Conservation (phyloP, 2,888 invertebrate species). For the Polyploca ridens region DNA sequence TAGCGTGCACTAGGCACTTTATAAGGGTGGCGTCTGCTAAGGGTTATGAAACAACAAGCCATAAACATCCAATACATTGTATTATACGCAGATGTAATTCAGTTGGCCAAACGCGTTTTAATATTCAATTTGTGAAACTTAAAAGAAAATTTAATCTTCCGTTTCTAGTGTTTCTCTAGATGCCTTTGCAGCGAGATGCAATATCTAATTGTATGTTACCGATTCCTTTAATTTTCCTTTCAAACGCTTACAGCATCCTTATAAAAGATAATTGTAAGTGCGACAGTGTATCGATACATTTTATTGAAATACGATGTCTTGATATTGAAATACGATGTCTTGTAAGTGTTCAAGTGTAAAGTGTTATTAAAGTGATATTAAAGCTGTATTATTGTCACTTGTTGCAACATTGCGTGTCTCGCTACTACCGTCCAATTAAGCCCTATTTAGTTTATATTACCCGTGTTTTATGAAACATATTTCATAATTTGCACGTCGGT, state of each 20-base stretch:
- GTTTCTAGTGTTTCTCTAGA: no score
- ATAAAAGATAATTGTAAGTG: neutral
- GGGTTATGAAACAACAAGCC: no score
- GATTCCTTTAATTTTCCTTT: neutral
- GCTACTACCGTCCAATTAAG: constrained; percentile 49
- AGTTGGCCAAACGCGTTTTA: no score
- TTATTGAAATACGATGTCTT: neutral
- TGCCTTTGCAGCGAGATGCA: no score
- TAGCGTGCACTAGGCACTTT: no score
- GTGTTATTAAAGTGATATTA: neutral
- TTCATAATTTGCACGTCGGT: neutral
- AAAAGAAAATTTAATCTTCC: no score
- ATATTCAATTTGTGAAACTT: no score
- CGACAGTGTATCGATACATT: neutral
- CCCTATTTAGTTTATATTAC: constrained; percentile 36
- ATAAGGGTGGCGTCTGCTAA: no score
- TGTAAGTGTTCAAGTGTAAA: neutral
- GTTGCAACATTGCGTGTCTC: constrained; percentile 30
- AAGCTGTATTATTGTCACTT: constrained; percentile 9
- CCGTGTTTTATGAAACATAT: neutral
- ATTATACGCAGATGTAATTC: no score
- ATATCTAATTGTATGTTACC: neutral
- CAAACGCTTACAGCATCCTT: neutral
- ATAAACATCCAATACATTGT: no score
- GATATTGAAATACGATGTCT: neutral